Conservation (phyloP, 2,797 vertebrate genomes). For the Bradypodion ventrale region DNA sequence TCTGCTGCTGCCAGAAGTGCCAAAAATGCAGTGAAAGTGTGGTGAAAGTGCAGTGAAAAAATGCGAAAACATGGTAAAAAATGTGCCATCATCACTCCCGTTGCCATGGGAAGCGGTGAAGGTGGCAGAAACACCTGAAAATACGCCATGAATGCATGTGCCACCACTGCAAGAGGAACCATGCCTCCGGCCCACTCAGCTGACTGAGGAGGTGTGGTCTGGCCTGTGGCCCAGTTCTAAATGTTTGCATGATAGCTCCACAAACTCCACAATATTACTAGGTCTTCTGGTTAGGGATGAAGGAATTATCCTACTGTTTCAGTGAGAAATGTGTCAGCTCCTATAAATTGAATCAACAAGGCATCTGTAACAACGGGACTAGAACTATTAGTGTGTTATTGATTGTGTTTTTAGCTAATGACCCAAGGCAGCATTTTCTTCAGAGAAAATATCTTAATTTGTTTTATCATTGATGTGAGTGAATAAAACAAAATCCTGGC, state of each 20-base stretch:
- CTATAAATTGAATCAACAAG: conserved; percentile 5
- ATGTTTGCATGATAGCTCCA: not conserved
- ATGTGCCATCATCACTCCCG: too few species aligned
- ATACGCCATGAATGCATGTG: too few species aligned
- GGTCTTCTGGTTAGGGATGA: not conserved
- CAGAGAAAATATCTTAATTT: conserved; percentile 22
- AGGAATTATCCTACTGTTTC: not conserved
- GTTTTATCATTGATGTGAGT: conserved; percentile 10
- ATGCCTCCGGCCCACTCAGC: too few species aligned
- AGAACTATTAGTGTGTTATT: conserved; percentile 13
- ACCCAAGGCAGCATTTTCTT: conserved; percentile 19
- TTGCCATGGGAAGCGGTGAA: too few species aligned
- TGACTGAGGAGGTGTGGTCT: too few species aligned
- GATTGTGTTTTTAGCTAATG: conserved; percentile 30
- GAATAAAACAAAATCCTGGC: not conserved
- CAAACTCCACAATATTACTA: not conserved
- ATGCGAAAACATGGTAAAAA: too few species aligned
- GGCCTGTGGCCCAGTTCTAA: too few species aligned
- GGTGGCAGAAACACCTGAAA: too few species aligned
- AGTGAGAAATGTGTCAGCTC: not conserved
- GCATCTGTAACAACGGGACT: not conserved
- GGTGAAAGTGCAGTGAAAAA: too few species aligned
- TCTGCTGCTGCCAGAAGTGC: too few species aligned
- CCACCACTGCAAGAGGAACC: too few species aligned
- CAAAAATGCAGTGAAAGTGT: too few species aligned